Conservation (phyloP, 53 echinoderm and acorn worm species). For the Temnopleurus reevesii region DNA sequence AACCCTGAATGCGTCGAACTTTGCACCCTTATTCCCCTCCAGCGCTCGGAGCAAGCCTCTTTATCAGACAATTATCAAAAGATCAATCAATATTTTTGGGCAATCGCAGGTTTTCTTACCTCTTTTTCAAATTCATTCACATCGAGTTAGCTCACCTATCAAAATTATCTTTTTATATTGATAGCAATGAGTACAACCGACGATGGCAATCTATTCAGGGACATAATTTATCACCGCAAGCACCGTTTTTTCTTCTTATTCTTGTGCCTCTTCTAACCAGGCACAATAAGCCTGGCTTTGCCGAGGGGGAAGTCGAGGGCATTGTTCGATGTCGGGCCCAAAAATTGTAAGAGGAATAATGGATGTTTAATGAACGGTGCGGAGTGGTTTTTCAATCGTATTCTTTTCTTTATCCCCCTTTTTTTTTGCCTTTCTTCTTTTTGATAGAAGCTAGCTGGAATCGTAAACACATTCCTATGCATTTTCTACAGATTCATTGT, state of each 20-base stretch:
- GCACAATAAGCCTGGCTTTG: conserved; percentile 5
- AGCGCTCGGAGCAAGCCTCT: neutral
- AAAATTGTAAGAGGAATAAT: conserved; percentile 48
- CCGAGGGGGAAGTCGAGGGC: conserved; percentile 35
- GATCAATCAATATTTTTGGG: conserved; percentile 57
- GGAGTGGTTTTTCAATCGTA: conserved; percentile 9
- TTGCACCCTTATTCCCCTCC: conserved; percentile 3
- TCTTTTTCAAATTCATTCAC: conserved; percentile 35
- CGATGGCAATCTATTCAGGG: conserved; percentile 46
- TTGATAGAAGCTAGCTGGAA: conserved; percentile 26
- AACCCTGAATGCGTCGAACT: neutral
- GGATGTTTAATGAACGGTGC: conserved; percentile 55
- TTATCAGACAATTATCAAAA: conserved; percentile 53
- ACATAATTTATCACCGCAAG: conserved; percentile 42
- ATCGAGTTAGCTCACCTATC: conserved; percentile 55
- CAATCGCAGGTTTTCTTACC: conserved; percentile 21
- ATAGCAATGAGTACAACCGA: conserved; percentile 16
- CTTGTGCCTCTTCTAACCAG: neutral
- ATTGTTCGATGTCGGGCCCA: conserved; percentile 36
- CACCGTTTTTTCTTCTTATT: neutral
- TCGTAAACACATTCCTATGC: conserved; percentile 59
- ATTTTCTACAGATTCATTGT: conserved; percentile 35
- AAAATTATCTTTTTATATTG: conserved; percentile 57
- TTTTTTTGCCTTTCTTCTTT: neutral
- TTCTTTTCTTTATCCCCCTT: conserved; percentile 14